phyloP scores from a whole-genome alignment of 2,113 vertebrate species.

The Aptenodytes forsteri region DNA sequence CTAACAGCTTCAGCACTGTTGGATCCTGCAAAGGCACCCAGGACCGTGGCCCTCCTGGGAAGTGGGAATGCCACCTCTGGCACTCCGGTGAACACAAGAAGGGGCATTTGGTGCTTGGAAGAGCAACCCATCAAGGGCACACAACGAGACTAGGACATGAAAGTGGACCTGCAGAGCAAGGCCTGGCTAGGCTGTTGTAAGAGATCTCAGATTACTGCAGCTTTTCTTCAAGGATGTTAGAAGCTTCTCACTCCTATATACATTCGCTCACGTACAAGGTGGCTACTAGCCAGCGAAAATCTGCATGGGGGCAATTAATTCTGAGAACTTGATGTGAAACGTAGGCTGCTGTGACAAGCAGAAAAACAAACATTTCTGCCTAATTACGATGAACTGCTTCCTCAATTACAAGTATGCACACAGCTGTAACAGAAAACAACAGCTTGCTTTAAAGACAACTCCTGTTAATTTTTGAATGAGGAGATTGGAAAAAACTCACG shows the following conservation, averaged over 20 bases:
- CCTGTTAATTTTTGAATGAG: neutral
- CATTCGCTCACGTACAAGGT: neutral
- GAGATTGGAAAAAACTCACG: neutral
- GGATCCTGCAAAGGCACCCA: neutral
- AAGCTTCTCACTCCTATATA: neutral
- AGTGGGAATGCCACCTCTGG: neutral
- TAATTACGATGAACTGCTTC: neutral
- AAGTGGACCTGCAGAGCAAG: neutral
- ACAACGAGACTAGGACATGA: neutral
- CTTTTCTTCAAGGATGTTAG: neutral
- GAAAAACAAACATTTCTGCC: neutral
- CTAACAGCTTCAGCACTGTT: neutral
- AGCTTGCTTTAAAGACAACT: neutral
- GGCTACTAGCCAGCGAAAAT: neutral
- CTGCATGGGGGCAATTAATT: neutral
- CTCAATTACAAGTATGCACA: neutral
- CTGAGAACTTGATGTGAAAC: neutral
- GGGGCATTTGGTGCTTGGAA: neutral
- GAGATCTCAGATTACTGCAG: neutral
- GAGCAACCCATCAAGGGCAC: neutral
- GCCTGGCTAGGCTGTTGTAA: neutral
- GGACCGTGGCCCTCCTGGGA: neutral
- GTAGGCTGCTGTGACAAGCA: neutral
- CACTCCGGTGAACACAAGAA: neutral
- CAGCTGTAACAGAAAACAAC: neutral